A percentile compares a stretch with the other conserved stretches of the same genome.
phyloP scores from a whole-genome alignment of 1,140 invertebrate species.

The Zaprionus ornatus region DNA sequence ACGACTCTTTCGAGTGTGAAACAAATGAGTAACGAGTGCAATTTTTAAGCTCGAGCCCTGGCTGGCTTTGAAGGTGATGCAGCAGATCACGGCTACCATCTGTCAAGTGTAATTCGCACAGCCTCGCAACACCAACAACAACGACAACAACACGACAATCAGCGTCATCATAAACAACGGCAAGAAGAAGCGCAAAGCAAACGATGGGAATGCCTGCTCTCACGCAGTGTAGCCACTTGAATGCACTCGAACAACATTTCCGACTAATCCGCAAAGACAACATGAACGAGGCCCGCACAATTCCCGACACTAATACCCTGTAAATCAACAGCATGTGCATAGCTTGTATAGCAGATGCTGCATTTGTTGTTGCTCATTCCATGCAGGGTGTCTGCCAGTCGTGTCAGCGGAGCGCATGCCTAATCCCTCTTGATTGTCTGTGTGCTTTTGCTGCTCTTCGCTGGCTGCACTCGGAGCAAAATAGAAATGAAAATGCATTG shows the following conservation, averaged over 20 bases:
- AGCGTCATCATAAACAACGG: slow-evolving; percentile 18
- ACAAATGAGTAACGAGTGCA: background rate
- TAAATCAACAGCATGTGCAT: background rate
- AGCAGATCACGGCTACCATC: background rate
- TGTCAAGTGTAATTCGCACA: slow-evolving; percentile 30
- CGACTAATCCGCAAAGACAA: slow-evolving; percentile 75
- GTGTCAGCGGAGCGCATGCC: background rate
- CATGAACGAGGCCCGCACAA: slow-evolving; percentile 34
- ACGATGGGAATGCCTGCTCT: slow-evolving; percentile 23
- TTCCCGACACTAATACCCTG: slow-evolving; percentile 43
- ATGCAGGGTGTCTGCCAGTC: background rate
- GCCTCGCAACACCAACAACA: slow-evolving; percentile 5
- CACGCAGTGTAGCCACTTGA: slow-evolving; percentile 64
- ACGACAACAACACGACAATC: slow-evolving; percentile 32
- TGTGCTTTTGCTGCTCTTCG: background rate
- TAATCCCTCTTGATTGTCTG: background rate
- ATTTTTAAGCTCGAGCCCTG: background rate
- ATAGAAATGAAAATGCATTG: slow-evolving; percentile 51
- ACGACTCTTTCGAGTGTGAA: background rate
- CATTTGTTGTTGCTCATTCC: background rate
- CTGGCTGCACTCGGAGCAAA: slow-evolving; percentile 29
- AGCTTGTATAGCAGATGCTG: background rate
- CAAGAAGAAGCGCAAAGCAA: background rate
- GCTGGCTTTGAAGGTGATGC: slow-evolving; percentile 1
- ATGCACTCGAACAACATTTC: slow-evolving; percentile 68